A percentile compares a stretch with the other conserved stretches of the same genome.
Conservation (phyloP, 2,888 invertebrate species). For the Drosophila kambysellisi region DNA sequence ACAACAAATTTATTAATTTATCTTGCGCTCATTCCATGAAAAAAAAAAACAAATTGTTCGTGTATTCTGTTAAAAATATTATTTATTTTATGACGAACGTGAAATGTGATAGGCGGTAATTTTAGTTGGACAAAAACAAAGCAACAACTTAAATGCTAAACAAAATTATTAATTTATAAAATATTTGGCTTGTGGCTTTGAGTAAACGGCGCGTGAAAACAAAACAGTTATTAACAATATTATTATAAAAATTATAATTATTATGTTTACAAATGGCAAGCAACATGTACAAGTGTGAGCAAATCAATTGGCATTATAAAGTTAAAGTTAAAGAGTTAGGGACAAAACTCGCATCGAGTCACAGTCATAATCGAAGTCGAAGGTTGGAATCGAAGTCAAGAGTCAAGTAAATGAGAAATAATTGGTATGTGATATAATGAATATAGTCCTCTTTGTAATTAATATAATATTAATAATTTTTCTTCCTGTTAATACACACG, state of each 20-base stretch:
- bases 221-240: slow-evolving; percentile 46
- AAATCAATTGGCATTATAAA: slow-evolving; percentile 64
- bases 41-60: slow-evolving; percentile 46
- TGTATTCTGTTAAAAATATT: slow-evolving; percentile 56
- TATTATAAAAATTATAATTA: slow-evolving; percentile 36
- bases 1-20: slow-evolving; percentile 68
- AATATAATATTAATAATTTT: slow-evolving; percentile 73
- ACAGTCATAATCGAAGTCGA: slow-evolving; percentile 62
- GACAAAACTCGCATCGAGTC: slow-evolving; percentile 62
- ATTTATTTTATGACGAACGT: slow-evolving; percentile 70
- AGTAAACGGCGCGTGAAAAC: slow-evolving; percentile 56
- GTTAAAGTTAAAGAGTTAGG: slow-evolving; percentile 33
- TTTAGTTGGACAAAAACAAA: slow-evolving; percentile 69
- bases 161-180: slow-evolving; percentile 52
- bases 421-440: slow-evolving; percentile 85
- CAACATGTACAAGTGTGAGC: slow-evolving; percentile 58
- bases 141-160: slow-evolving; percentile 36
- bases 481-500: slow-evolving; percentile 65
- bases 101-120: slow-evolving; percentile 73
- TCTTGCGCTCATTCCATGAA: slow-evolving; percentile 80
- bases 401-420: slow-evolving; percentile 76
- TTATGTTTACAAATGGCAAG: slow-evolving; percentile 38
- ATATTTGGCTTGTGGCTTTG: slow-evolving; percentile 61
- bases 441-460: slow-evolving; percentile 84
- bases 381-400: slow-evolving; percentile 69